Conservation (phyloP, 1,140 invertebrate genomes). For the Magallana gigas region DNA sequence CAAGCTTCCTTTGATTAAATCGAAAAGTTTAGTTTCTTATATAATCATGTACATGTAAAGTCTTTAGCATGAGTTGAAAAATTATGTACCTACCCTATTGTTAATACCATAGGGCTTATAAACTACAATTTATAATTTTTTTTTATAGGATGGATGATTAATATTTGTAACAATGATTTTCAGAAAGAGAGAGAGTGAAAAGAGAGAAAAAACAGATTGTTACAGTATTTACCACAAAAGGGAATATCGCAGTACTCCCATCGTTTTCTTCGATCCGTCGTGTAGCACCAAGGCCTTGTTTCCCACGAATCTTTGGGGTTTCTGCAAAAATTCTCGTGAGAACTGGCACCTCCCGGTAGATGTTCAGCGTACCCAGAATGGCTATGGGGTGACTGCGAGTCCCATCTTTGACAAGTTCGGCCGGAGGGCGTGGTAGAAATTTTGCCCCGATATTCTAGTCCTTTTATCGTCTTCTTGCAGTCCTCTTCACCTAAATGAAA, state of each 20-base stretch:
- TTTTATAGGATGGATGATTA: too few relatives aligned
- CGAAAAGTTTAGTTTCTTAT: too few relatives aligned
- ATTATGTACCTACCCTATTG: too few relatives aligned
- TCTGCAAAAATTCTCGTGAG: conserved; percentile 39
- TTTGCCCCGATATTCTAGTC: conserved; percentile 53
- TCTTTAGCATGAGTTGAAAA: too few relatives aligned
- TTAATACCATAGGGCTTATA: too few relatives aligned
- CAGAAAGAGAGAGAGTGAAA: too few relatives aligned
- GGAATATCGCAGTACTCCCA: conserved; percentile 44
- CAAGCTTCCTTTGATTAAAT: not conserved
- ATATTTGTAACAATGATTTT: too few relatives aligned
- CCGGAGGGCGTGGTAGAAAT: conserved; percentile 51
- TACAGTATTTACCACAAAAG: conserved; percentile 32
- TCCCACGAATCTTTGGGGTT: not conserved
- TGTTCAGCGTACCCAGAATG: conserved; percentile 19
- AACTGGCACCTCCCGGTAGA: not conserved
- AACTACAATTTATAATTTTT: too few relatives aligned
- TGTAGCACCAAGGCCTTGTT: conserved; percentile 39
- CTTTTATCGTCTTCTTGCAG: not conserved
- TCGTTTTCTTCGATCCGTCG: conserved; percentile 16
- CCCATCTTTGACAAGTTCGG: conserved; percentile 62
- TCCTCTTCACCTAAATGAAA: not conserved
- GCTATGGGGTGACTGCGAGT: conserved; percentile 54
- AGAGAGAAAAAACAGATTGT: too few relatives aligned
- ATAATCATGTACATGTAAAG: too few relatives aligned